phyloP scores from a whole-genome alignment of 1,140 invertebrate species.

The Leptoteleia sp. region DNA sequence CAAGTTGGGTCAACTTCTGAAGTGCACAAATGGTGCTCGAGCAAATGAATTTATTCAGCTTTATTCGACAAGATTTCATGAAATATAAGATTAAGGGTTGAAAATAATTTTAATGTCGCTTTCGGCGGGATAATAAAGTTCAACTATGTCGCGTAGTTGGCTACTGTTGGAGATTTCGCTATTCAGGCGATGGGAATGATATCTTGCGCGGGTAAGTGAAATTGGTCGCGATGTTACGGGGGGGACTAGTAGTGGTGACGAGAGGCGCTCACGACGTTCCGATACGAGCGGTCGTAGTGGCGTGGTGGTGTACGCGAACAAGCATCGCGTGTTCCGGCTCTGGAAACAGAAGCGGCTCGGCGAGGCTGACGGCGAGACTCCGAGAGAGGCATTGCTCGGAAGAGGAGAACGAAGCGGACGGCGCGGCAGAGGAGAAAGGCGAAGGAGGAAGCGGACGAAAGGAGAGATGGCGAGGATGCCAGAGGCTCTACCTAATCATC shows the following conservation, averaged over 20 bases:
- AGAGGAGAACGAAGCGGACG: constrained; percentile 34
- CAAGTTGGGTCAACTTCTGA: too few species aligned
- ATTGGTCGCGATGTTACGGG: constrained; percentile 53
- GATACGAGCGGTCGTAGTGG: constrained; percentile 27
- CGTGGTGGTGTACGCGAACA: constrained; percentile 71
- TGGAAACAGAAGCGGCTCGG: constrained; percentile 77
- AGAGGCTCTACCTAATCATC: constrained; percentile 75
- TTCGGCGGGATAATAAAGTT: constrained; percentile 12
- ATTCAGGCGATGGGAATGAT: constrained; percentile 62
- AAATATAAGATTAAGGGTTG: too few species aligned
- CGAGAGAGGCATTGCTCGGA: constrained; percentile 48
- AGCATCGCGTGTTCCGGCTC: constrained; percentile 75
- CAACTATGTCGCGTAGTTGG: neutral
- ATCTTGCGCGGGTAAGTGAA: constrained; percentile 49
- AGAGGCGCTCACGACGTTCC: constrained; percentile 57
- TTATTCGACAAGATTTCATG: too few species aligned
- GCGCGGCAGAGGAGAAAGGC: constrained; percentile 24
- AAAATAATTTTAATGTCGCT: too few species aligned
- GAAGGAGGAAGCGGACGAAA: constrained; percentile 52
- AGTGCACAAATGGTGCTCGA: too few species aligned
- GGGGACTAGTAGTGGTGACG: constrained; percentile 55
- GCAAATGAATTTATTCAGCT: too few species aligned
- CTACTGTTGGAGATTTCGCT: constrained; percentile 33
- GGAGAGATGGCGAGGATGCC: constrained; percentile 64
- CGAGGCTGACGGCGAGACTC: constrained; percentile 69